phyloP scores from a whole-genome alignment of 2,888 invertebrate species.

The Sinohyriopsis cumingii region DNA sequence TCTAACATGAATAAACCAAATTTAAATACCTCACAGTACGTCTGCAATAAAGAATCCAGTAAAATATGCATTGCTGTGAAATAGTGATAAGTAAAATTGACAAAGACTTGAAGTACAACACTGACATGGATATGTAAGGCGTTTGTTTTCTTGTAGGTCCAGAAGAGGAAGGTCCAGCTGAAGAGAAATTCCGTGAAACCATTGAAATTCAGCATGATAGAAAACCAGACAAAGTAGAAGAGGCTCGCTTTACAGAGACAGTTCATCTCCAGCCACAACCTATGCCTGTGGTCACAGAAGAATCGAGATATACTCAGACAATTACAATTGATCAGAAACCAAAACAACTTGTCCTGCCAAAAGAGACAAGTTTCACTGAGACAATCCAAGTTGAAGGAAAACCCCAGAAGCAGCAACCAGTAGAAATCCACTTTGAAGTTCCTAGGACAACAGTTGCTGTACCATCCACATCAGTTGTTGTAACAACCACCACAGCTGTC shows the following conservation, averaged over 20 bases:
- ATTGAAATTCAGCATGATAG: conserved; percentile 56
- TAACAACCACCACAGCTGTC: conserved; percentile 39
- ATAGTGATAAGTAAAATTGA: too few species aligned
- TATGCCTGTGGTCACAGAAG: conserved; percentile 42
- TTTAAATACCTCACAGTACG: too few species aligned
- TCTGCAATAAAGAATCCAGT: too few species aligned
- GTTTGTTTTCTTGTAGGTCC: conserved; percentile 31
- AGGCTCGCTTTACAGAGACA: conserved; percentile 32
- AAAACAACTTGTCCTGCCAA: conserved; percentile 17
- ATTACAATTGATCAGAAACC: conserved; percentile 37
- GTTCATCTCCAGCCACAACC: conserved; percentile 29
- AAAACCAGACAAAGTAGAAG: conserved; percentile 26
- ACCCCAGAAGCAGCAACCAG: conserved; percentile 26
- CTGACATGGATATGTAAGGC: too few species aligned
- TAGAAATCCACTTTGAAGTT: conserved; percentile 56
- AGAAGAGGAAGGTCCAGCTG: conserved; percentile 54
- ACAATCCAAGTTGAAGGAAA: conserved; percentile 26
- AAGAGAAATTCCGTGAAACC: conserved; percentile 59
- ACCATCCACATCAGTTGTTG: conserved; percentile 41
- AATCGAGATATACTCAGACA: conserved; percentile 39
- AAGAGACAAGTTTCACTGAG: conserved; percentile 23
- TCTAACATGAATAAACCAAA: too few species aligned
- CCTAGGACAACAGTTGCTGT: conserved; percentile 30
- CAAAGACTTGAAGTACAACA: too few species aligned
- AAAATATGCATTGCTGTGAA: too few species aligned